Conservation (phyloP, 2,888 invertebrate genomes). For the Pseudanteris insignis region DNA sequence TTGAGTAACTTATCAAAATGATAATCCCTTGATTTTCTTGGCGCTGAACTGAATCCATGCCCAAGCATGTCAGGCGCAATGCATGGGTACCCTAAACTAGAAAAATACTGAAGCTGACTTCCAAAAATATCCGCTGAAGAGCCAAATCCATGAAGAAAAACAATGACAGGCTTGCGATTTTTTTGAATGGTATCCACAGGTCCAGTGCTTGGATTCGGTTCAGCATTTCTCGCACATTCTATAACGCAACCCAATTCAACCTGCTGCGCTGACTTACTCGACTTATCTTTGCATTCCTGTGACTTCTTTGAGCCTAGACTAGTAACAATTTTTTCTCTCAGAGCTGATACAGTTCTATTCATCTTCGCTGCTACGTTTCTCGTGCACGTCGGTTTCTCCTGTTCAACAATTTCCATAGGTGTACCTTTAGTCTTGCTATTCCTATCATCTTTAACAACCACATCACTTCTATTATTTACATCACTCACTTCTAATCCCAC, state of each 20-base stretch:
- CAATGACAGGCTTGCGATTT: constrained; percentile 68
- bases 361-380: constrained; percentile 48
- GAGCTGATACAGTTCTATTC: constrained; percentile 49
- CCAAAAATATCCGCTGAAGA: constrained; percentile 74
- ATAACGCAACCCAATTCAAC: constrained; percentile 50
- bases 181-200: constrained; percentile 52
- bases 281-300: constrained; percentile 17
- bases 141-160: constrained; percentile 76
- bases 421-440: constrained; percentile 52
- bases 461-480: constrained; percentile 36
- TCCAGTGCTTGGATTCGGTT: constrained; percentile 18
- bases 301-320: constrained; percentile 38
- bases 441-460: constrained; percentile 43
- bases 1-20: constrained; percentile 71
- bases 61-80: constrained; percentile 76
- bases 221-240: constrained; percentile 39
- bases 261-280: constrained; percentile 24
- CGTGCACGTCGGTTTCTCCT: constrained; percentile 28
- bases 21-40: constrained; percentile 69
- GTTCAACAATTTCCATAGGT: constrained; percentile 50
- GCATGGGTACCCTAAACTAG: constrained; percentile 71
- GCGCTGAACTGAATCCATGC: constrained; percentile 74
- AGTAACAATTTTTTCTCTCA: constrained; percentile 51
- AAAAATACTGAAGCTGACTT: constrained; percentile 71
- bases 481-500: constrained; percentile 1